Base-by-base conservation (phyloP, 2,888 invertebrate genomes). In the Toxonevra muliebris region DNA sequence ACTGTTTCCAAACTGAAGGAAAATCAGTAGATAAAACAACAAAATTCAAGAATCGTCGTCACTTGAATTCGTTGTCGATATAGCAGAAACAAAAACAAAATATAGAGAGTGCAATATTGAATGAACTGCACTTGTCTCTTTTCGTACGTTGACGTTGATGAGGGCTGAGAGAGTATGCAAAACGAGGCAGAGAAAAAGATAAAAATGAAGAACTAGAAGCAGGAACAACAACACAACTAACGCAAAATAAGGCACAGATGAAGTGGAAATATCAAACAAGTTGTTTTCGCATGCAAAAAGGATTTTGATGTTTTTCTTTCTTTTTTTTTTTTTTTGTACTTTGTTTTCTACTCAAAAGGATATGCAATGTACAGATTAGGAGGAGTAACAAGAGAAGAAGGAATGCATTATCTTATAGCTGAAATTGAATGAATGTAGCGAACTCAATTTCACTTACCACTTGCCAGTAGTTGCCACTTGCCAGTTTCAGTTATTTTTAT, bases 201-300 rank as follows among this genome's bases (percentile, higher is more conserved):
- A 30, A 30, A 30, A 30, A 30, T 2, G 3, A 30, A 30, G 30
- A 2, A 30, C 7, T 7, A 30, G 30, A 30, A 30, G 30, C 30
- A 30, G 7, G 7, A 30, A 30, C 30, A 30, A 30, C 30, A 30
- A 30, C 30, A 30, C 30, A 30, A 30, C 30, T 30, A 30, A 30
- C 30, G 2, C 30, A 30, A 30, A 30, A 30, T 65, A 65, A 65
- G 59, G 65, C 42, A 45, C 69, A 66, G 65, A 68, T 71, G 69
- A 69, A 64, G 66, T 69, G 69, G 68, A 71, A 71, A 66, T 63
- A 64, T 69, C 65, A 63, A 68, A 71, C 66, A 68, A 71, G 66
- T 68, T 71, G 64, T 65, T 63, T 65, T 62, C 48, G 63, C 58
- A 68, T 60, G 61, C 66, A 67, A 71, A 71, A 71, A 71, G 71